Conservation (phyloP, 2,113 vertebrate species). For the Eupsittula cactorum region DNA sequence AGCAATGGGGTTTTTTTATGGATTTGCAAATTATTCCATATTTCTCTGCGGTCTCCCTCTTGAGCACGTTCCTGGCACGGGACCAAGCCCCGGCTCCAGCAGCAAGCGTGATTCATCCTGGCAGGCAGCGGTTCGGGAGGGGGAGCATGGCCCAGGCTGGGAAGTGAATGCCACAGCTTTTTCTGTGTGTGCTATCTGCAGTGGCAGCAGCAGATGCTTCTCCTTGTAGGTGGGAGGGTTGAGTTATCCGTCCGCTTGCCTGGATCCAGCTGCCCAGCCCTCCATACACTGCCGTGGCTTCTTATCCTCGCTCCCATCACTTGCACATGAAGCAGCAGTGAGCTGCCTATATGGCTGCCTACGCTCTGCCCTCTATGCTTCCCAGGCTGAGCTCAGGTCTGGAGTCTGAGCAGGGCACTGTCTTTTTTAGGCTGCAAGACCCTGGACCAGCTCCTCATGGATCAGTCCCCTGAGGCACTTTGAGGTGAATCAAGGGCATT, state of each 20-base stretch:
- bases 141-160: neutral
- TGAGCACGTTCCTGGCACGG: neutral
- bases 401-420: neutral
- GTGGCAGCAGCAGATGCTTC: slow-evolving; percentile 22
- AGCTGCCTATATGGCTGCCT: neutral
- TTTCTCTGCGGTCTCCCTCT: slow-evolving; percentile 25
- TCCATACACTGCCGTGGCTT: rapidly evolving
- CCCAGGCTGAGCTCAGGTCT: neutral
- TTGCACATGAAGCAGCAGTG: rapidly evolving
- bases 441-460: neutral
- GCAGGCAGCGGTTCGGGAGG: neutral
- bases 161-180: neutral
- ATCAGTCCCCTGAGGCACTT: neutral
- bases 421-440: neutral
- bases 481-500: neutral
- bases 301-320: neutral
- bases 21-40: slow-evolving; percentile 43
- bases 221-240: neutral
- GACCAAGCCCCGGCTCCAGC: slow-evolving; percentile 31
- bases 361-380: neutral
- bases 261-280: neutral
- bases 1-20: neutral
- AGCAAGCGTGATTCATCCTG: slow-evolving; percentile 35
- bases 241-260: neutral
- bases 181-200: neutral